Evolutionary conservation across 1,140 invertebrate species (phyloP), one percentile per base, ranked within the genome.

Genomic region (Pantala flavescens): DNA sequence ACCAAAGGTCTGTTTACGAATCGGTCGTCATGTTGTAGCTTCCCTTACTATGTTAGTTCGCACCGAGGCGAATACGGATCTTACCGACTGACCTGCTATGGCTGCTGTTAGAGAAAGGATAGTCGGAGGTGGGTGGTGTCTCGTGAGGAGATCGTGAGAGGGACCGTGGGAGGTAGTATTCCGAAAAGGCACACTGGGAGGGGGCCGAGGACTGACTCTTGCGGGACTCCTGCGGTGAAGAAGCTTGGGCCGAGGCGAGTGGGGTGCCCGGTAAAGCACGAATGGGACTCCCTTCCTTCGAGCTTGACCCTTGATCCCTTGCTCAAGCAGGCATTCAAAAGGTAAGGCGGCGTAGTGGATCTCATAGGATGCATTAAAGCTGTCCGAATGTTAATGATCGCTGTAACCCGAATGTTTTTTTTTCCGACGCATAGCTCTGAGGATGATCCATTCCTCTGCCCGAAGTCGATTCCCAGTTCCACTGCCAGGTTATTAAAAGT

Each of bases 221-320:
- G 49, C 12, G 14, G 49, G 49, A 63, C 49, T 63, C 49, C 49
- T 21, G 49, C 12, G 49, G 49, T 21, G 49, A 63, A 63, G 49
- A 21, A 16, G 14, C 49, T 63, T 21, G 49, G n/a, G 49, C 49
- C 49, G 49, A 19, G 49, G 49, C 49, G 49, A 63, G 49, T 21
- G 49, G 49, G 49, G 49, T 63, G 49, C 49, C 49, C 49, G 49
- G 49, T 63, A 63, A 63, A 63, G 49, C 49, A 63, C 49, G 49
- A 63, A 63, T 21, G 49, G 49, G 49, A 63, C 49, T 63, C 49
- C 49, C 16, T 63, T 63, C 49, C 49, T 63, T 63, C n/a, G 3
- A 63, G 49, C 49, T 63, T 63, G 49, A 63, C 49, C 49, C n/a
- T 21, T 63, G 49, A 63, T 21, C 49, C 49, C n/a, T 63, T 16